phyloP scores from a whole-genome alignment of 2,113 vertebrate species.

The Cynopterus brachyotis region DNA sequence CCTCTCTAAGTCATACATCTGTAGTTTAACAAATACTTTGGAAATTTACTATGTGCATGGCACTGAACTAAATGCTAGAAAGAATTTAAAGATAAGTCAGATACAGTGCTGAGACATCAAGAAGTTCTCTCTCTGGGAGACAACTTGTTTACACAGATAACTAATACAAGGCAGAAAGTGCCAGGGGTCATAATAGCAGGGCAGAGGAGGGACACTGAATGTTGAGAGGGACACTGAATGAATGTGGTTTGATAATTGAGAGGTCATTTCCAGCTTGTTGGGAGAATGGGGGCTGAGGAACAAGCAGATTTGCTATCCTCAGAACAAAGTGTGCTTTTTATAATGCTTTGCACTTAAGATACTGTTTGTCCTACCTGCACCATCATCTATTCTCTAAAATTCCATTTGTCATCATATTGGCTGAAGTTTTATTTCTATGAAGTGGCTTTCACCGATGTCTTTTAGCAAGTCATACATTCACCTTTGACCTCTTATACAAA shows the following conservation, averaged over 20 bases:
- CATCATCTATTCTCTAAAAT: background rate
- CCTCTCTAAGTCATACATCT: background rate
- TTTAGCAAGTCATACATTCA: background rate
- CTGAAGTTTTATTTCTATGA: background rate
- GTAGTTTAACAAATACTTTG: background rate
- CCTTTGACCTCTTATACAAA: background rate
- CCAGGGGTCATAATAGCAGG: background rate
- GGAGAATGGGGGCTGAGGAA: fast-evolving
- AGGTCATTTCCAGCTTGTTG: background rate
- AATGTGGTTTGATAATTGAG: background rate
- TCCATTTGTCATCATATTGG: background rate
- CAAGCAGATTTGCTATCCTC: background rate
- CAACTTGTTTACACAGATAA: background rate
- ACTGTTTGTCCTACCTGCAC: background rate
- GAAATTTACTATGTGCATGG: background rate
- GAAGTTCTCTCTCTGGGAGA: background rate
- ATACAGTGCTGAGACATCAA: background rate
- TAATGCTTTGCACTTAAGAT: background rate
- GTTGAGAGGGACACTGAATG: background rate
- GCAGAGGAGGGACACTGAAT: background rate
- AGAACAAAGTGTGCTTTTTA: background rate
- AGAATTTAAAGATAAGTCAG: background rate
- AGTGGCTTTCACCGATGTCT: background rate
- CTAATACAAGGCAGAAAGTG: background rate
- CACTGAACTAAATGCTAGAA: background rate